Conservation (phyloP, 2,113 vertebrate species). For the Boulengeromyrus knoepffleri region DNA sequence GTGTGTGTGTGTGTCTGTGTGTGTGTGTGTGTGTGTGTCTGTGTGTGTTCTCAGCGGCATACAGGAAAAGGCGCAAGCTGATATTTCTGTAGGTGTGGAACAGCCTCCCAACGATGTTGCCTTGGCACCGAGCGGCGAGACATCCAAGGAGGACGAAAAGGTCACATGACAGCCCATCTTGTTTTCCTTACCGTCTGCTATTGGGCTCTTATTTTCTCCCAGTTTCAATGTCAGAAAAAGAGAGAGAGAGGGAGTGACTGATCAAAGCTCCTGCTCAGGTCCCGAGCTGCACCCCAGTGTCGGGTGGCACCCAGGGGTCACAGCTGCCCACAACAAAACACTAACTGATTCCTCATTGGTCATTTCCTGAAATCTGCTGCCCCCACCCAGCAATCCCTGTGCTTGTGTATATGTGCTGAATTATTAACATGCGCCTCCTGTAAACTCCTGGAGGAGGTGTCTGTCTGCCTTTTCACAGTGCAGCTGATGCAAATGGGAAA, state of each 20-base stretch:
- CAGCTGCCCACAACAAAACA: not conserved
- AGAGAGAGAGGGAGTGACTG: not conserved
- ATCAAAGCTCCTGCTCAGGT: not conserved
- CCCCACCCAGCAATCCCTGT: not conserved
- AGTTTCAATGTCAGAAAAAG: constrained; percentile 3
- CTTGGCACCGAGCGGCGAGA: not conserved
- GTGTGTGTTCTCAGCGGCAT: not conserved
- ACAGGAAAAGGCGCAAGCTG: not conserved
- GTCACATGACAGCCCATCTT: constrained; percentile 10
- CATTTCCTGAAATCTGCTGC: not conserved
- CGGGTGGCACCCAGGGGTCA: not conserved
- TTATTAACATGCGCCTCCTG: constrained; percentile 13
- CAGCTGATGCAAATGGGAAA: constrained; percentile 14
- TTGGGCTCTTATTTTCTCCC: not conserved
- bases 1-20: not conserved
- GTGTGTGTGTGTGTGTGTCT: not conserved
- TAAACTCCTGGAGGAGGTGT: not conserved
- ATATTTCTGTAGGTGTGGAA: constrained; percentile 14
- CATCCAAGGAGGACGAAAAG: not conserved
- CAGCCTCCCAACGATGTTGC: not conserved
- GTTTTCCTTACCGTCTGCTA: not conserved
- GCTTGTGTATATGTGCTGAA: constrained; percentile 14
- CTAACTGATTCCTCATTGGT: not conserved
- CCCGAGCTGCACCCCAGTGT: not conserved
- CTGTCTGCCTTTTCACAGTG: not conserved